Base-by-base conservation (phyloP, 2,113 vertebrate genomes). In the Microcebus jonahi region DNA sequence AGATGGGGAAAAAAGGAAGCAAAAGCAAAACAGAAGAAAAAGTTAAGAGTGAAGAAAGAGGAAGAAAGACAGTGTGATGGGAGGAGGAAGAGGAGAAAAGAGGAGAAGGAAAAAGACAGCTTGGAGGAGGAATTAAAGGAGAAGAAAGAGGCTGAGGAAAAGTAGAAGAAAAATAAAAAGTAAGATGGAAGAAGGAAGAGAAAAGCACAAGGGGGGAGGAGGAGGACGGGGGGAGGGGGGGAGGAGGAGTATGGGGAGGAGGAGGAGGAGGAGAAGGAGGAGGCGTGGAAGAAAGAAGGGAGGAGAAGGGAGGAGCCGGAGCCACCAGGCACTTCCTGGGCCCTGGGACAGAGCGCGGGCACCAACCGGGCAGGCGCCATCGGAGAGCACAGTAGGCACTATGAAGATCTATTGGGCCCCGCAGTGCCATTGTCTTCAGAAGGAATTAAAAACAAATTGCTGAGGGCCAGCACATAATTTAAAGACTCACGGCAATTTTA, bases 391-490 rank as follows among this genome's bases (percentile, higher is more conserved):
- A 99, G 99, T 98, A 99, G 99, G 99, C 98, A 97, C 98, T 98
- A 88, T 92, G 98, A 99, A 99, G 99, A 99, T 99, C 98, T 99
- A 99, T 99, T 98, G 99, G 99, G 98, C 99, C 99, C 99, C 98
- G 98, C 98, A 99, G 99, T 99, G 99, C 99, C 99, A 99, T 99
- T 99, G 99, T 99, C 99, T 99, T 99, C 99, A 99, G 99, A 99
- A 99, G 99, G 99, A 99, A 99, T 99, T 99, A 99, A 99, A 99
- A 99, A 99, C 99, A 99, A 99, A 99, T 99, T 99, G 99, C 99
- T 99, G 98, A 99, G 99, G 99, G 99, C 99, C 99, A 99, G 98
- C 99, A 99, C 99, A 99, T 99, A 99, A 99, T 99, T 99, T 99
- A 99, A 99, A 99, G 99, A 99, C 99, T 99, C 98, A 98, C 99